A percentile compares a stretch with the other conserved stretches of the same genome.
Conservation (phyloP, 37 sponge, comb jelly and placozoan species). For the Beroe forskalii region DNA sequence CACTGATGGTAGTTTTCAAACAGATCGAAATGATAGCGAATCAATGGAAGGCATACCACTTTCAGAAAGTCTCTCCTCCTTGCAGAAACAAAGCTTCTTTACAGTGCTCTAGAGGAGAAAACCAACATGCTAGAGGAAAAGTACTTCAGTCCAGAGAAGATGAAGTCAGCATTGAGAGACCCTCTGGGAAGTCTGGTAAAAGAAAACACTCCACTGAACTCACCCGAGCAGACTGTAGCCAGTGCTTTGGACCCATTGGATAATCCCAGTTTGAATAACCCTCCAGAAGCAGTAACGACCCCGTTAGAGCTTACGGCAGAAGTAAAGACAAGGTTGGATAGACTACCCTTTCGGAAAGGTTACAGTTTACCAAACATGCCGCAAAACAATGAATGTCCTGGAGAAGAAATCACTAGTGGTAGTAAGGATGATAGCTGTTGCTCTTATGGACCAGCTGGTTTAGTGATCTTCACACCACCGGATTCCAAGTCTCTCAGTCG, state of each 20-base stretch:
- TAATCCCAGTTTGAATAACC: too few species aligned
- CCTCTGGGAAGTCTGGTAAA: slow-evolving; percentile 37
- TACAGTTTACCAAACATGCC: background rate
- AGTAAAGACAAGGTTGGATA: background rate
- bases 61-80: background rate
- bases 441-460: too few species aligned
- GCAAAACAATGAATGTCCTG: background rate
- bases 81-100: slow-evolving; percentile 5
- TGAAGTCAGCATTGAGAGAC: slow-evolving; percentile 53
- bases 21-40: background rate
- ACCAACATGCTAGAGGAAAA: slow-evolving; percentile 21
- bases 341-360: background rate
- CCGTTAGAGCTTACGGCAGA: background rate
- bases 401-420: background rate
- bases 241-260: background rate
- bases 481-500: too few species aligned
- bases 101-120: slow-evolving; percentile 40
- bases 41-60: background rate
- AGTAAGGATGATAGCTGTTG: background rate
- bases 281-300: background rate
- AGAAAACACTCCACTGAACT: background rate
- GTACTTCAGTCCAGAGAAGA: slow-evolving; percentile 62
- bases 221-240: background rate
- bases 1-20: background rate
- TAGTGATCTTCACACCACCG: too few species aligned